Percentiles rank a stretch among this genome's conserved stretches.
phyloP scores from a whole-genome alignment of 2,113 vertebrate genomes.

The Hipposideros armiger region DNA sequence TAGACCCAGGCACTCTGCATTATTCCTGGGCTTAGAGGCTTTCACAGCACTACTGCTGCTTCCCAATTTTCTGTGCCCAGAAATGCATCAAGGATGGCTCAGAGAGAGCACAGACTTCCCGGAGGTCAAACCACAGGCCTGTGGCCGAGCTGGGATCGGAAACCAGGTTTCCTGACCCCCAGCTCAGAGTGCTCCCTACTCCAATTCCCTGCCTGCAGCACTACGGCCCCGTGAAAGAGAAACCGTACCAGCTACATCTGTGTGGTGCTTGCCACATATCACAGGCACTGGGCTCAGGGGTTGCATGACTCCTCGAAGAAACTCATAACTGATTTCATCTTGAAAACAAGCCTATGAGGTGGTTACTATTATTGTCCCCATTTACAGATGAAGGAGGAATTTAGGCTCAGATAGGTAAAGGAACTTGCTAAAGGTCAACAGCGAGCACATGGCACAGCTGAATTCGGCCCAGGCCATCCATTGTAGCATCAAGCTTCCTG shows the following conservation, averaged over 20 bases:
- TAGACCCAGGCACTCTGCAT: background rate
- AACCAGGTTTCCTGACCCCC: background rate
- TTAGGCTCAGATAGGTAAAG: background rate
- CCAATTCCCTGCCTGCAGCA: background rate
- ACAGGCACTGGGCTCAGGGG: background rate
- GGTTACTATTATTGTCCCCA: background rate
- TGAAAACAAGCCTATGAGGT: background rate
- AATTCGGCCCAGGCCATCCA: background rate
- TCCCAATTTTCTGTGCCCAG: background rate
- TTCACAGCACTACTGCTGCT: background rate
- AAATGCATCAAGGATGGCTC: background rate
- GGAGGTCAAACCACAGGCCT: background rate
- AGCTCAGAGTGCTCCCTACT: too few species aligned
- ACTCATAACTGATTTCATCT: background rate
- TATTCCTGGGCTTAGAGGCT: background rate
- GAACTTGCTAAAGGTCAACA: background rate
- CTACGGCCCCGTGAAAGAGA: background rate
- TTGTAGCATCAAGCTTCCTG: background rate
- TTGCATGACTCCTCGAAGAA: background rate
- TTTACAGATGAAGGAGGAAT: background rate
- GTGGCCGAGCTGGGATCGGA: background rate
- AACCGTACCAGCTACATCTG: background rate
- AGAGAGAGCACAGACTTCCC: background rate
- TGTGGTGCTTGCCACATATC: rapidly evolving
- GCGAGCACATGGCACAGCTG: background rate